Evolutionary conservation across 2,797 vertebrate genomes (phyloP).

Genomic region (Diceros bicornis): DNA sequence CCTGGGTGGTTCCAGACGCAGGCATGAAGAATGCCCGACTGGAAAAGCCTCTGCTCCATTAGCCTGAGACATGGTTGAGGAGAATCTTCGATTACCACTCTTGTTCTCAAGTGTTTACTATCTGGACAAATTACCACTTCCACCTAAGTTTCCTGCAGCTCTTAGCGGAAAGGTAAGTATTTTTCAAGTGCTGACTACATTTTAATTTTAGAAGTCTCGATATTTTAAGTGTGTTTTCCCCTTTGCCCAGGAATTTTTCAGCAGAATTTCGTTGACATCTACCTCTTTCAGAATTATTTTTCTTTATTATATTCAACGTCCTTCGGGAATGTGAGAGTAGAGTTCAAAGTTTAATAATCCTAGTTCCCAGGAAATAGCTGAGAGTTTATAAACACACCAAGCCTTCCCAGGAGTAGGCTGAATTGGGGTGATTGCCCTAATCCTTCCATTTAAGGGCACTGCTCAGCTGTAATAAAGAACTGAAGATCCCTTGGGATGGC

Average conservation of each 20-base stretch:
- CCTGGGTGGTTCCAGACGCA: neutral
- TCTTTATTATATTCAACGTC: neutral
- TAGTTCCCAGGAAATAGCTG: conserved; percentile 23
- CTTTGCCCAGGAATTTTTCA: conserved; percentile 57
- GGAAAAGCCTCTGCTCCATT: conserved; percentile 4
- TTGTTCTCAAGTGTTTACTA: conserved; percentile 44
- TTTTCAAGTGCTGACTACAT: conserved; percentile 50
- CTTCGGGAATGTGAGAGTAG: neutral
- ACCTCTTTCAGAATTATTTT: conserved; percentile 38
- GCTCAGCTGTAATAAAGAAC: neutral
- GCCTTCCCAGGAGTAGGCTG: neutral
- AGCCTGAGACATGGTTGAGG: neutral
- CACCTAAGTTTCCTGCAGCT: neutral
- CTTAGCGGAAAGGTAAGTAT: neutral
- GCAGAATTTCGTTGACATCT: neutral
- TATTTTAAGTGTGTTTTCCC: neutral
- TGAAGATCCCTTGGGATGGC: neutral
- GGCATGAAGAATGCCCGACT: neutral
- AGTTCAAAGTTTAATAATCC: conserved; percentile 44
- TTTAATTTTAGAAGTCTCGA: conserved; percentile 56
- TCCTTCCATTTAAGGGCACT: neutral
- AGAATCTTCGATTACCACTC: neutral
- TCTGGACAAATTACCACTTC: conserved; percentile 52
- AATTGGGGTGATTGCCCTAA: neutral
- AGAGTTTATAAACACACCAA: conserved; percentile 1